A percentile compares a stretch with the other conserved stretches of the same genome.
Evolutionary conservation across 2,797 vertebrate genomes (phyloP).

Genomic region (Sebastes oblongus): DNA sequence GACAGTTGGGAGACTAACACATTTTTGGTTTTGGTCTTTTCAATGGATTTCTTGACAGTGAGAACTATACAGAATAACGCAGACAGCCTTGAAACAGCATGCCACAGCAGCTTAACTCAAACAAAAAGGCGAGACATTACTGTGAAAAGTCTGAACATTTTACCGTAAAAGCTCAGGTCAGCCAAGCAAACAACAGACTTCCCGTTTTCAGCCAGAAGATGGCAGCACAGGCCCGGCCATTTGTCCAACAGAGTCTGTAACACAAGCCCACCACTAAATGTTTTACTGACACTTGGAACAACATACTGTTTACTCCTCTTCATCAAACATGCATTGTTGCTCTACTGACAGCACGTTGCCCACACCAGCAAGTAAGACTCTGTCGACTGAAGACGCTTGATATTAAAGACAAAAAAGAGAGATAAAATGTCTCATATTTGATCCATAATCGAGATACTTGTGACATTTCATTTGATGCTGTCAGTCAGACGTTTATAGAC

Average conservation of each 20-base stretch:
- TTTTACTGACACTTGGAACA: slow-evolving; percentile 55
- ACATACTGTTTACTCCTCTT: slow-evolving; percentile 22
- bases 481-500: neutral
- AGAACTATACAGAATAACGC: neutral
- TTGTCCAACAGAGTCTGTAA: slow-evolving; percentile 10
- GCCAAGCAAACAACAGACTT: neutral
- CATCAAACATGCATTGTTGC: slow-evolving; percentile 47
- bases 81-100: neutral
- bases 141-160: neutral
- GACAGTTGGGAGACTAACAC: neutral
- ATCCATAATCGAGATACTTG: neutral
- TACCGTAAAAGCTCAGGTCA: neutral
- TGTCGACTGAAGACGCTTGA: neutral
- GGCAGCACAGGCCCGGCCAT: slow-evolving; percentile 42
- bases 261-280: slow-evolving; percentile 53
- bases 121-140: neutral
- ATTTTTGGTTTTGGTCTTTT: neutral
- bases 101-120: neutral
- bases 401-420: neutral
- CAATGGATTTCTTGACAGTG: neutral
- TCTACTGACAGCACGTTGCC: slow-evolving; percentile 19
- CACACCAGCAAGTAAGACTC: neutral
- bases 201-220: slow-evolving; percentile 45
- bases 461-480: neutral
- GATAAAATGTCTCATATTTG: neutral